Evolutionary conservation across 2,797 vertebrate species (phyloP).

Genomic region (Smutsia gigantea): DNA sequence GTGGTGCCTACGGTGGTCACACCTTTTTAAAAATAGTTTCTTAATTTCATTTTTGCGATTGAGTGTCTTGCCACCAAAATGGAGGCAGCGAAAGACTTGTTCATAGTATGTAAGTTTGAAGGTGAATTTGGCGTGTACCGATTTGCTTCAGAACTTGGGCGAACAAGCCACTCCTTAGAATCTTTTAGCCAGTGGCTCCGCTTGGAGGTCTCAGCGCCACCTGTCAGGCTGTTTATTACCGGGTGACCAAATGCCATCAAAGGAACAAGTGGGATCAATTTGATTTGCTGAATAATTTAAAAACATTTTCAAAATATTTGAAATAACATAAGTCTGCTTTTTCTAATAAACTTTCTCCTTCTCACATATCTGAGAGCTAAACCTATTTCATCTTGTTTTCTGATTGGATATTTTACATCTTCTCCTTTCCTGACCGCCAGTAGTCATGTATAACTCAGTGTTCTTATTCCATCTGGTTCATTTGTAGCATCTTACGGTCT

Average conservation of each 20-base stretch:
- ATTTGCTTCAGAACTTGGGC: background rate
- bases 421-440: background rate
- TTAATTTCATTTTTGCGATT: conserved; percentile 26
- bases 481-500: conserved; percentile 64
- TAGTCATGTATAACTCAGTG: conserved; percentile 43
- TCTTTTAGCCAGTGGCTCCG: background rate
- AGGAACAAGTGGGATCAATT: background rate
- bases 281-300: conserved; percentile 44
- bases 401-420: conserved; percentile 25
- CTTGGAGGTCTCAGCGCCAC: background rate
- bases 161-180: background rate
- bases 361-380: background rate
- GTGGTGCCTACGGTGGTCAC: background rate
- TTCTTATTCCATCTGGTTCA: conserved; percentile 45
- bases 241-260: background rate
- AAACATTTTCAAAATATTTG: conserved; percentile 39
- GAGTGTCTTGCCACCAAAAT: background rate
- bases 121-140: background rate
- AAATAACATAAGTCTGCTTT: background rate
- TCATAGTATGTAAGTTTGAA: background rate
- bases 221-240: background rate
- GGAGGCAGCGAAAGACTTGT: background rate
- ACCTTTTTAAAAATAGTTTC: background rate
- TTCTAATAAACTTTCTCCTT: background rate
- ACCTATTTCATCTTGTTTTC: background rate